Percentiles rank a stretch among this genome's conserved stretches.
Evolutionary conservation across 2,113 vertebrate species (phyloP).

Genomic region (Abramis brama): DNA sequence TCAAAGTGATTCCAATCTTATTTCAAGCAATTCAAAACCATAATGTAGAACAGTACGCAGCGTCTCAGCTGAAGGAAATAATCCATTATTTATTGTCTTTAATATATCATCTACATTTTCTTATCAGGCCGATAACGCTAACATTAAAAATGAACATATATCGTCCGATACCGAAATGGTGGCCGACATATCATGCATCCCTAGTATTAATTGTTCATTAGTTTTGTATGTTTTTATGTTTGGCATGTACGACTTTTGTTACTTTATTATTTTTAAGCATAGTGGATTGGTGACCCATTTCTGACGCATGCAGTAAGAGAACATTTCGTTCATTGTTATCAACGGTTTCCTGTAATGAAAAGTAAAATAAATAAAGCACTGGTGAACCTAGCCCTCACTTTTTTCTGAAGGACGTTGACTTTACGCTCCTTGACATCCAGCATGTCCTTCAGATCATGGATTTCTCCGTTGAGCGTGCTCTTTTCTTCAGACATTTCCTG

Average conservation of each 20-base stretch:
- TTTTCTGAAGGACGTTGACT: slow-evolving; percentile 97
- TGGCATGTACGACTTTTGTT: not conserved
- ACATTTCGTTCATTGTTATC: not conserved
- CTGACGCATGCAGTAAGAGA: not conserved
- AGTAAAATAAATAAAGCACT: not conserved
- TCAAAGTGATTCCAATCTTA: too few species aligned
- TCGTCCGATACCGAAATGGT: too few species aligned
- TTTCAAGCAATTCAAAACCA: too few species aligned
- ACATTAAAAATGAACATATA: too few species aligned
- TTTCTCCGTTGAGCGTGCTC: slow-evolving; percentile 95
- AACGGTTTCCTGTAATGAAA: not conserved
- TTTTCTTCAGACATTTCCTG: slow-evolving; percentile 98
- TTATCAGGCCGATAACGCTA: too few species aligned
- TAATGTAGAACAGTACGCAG: too few species aligned
- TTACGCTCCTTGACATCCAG: slow-evolving; percentile 98
- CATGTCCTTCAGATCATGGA: slow-evolving; percentile 99
- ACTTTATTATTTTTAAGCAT: not conserved
- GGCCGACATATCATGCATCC: too few species aligned
- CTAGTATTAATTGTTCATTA: not conserved
- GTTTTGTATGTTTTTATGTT: not conserved
- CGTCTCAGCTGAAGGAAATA: too few species aligned
- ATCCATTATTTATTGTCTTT: too few species aligned
- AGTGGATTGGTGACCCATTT: not conserved
- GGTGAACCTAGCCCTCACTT: slow-evolving; percentile 75
- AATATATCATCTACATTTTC: too few species aligned